phyloP scores from a whole-genome alignment of 1,140 invertebrate species.

The Vanessa atalanta region DNA sequence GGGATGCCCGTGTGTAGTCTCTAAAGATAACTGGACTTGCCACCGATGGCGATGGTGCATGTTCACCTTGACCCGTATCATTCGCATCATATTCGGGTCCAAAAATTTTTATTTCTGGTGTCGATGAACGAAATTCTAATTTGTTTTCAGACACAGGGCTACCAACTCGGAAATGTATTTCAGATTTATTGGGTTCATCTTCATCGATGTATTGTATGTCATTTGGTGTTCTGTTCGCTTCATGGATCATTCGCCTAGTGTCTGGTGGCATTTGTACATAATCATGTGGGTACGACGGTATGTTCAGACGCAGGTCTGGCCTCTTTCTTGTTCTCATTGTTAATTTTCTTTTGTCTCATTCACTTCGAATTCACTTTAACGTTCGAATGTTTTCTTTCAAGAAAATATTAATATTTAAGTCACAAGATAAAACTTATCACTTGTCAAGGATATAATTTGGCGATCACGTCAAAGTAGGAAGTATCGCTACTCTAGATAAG shows the following conservation, averaged over 20 bases:
- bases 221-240: conserved; percentile 48
- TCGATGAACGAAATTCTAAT: conserved; percentile 42
- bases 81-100: conserved; percentile 37
- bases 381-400: conserved; percentile 24
- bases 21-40: neutral
- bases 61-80: conserved; percentile 27
- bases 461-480: conserved; percentile 22
- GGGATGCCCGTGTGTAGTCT: conserved; percentile 10
- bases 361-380: neutral
- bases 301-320: conserved; percentile 61
- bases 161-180: conserved; percentile 33
- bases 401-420: conserved; percentile 33
- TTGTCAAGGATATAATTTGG: conserved; percentile 40
- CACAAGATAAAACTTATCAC: conserved; percentile 44
- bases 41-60: neutral
- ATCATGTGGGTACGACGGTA: conserved; percentile 66
- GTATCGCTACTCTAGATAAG: conserved; percentile 26
- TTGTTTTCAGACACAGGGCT: conserved; percentile 29
- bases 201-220: conserved; percentile 58
- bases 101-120: conserved; percentile 59
- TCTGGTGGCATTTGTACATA: conserved; percentile 70
- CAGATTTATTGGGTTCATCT: conserved; percentile 32
- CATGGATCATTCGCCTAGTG: conserved; percentile 46
- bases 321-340: conserved; percentile 65
- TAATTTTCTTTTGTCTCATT: conserved; percentile 4